Evolutionary conservation across 2,113 vertebrate species (phyloP), one percentile per base, ranked within the genome.

Genomic region (Asarcornis scutulata): DNA sequence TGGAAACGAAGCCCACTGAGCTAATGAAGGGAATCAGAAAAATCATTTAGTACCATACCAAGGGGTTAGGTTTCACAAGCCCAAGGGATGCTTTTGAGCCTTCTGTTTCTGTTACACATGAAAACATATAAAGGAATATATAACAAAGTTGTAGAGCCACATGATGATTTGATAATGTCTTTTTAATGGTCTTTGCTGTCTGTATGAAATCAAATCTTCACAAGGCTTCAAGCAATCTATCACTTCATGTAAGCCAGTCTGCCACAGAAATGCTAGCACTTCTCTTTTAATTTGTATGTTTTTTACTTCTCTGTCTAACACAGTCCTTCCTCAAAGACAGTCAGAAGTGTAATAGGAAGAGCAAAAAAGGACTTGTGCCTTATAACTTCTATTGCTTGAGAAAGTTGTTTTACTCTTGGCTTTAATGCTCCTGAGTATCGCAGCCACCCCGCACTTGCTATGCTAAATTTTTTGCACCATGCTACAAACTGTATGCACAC

Each of bases 121-220:
- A 34, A 89, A 82, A 78, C 26, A 34, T 26, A 60, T 12, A 74
- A 50, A 82, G 25, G 8, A 89, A 79, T 60, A 64, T 11, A 18
- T 38, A 63, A 42, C 9, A 62, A 79, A 73, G 50, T 4, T 76
- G 22, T 60, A 25, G 27, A 81, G 42, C 26, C 48, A 52, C 11
- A 17, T 31, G 38, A 68, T 79, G 32, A 53, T 63, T 85, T 73
- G 9, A 56, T 76, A 88, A 91, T 85, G 20, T 36, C 42, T 87
- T 91, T 95, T 93, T 88, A 91, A 93, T 88, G 66, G 29, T 46
- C 59, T 52, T 88, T 86, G 48, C 31, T 36, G 62, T 82, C 48
- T 34, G 26, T 48, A 64, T 9, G 29, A 87, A 38, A 89, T 50
- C 16, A 75, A 92, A 89, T 56, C n/a, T 89, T 71, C 66, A 59